A percentile compares a stretch with the other conserved stretches of the same genome.
phyloP scores from a whole-genome alignment of 2,888 invertebrate species.

The Cerceris ruficornis region DNA sequence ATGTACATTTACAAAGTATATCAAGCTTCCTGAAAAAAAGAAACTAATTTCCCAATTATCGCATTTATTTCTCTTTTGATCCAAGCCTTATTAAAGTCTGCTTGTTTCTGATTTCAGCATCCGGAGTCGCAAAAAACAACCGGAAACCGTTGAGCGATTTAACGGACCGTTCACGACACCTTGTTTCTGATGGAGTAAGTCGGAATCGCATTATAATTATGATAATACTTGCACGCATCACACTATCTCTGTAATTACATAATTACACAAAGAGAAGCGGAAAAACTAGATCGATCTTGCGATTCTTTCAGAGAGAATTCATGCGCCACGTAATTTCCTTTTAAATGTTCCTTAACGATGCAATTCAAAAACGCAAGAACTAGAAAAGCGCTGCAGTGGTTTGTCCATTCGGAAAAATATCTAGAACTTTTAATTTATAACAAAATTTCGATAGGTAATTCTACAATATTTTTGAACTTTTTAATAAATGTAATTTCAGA shows the following conservation, averaged over 20 bases:
- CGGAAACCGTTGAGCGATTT: constrained; percentile 8
- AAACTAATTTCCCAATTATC: neutral
- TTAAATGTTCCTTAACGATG: too few relatives aligned
- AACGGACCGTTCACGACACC: constrained; percentile 1
- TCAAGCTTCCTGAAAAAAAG: too few relatives aligned
- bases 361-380: too few relatives aligned
- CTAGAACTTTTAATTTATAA: too few relatives aligned
- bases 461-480: too few relatives aligned
- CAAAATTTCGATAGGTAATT: too few relatives aligned
- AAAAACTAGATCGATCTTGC: neutral
- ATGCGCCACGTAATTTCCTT: too few relatives aligned
- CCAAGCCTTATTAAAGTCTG: neutral
- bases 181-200: constrained; percentile 34
- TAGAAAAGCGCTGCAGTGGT: too few relatives aligned
- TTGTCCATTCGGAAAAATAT: too few relatives aligned
- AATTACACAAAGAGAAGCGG: neutral
- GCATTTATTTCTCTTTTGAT: neutral
- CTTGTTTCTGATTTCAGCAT: constrained; percentile 14
- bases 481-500: too few relatives aligned
- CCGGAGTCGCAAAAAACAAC: neutral
- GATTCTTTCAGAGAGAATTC: neutral
- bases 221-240: neutral
- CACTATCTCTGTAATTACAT: neutral
- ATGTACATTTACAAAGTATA: too few relatives aligned
- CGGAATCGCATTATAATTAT: constrained; percentile 18